Conservation (phyloP, 2,113 vertebrate species). For the Gila orcuttii region DNA sequence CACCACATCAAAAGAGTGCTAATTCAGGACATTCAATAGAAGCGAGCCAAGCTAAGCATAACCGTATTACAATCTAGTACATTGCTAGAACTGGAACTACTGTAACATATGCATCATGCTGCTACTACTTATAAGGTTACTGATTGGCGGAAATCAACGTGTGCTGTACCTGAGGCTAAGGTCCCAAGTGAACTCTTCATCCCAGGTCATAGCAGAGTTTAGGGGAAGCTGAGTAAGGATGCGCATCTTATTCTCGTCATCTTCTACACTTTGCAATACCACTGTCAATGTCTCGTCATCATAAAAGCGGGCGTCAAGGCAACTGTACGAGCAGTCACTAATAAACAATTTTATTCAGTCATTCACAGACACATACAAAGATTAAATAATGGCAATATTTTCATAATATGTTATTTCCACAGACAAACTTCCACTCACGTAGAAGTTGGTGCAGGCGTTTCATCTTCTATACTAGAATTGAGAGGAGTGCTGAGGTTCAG, state of each 20-base stretch:
- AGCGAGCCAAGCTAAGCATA: background rate
- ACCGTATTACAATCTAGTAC: background rate
- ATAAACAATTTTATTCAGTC: conserved; percentile 20
- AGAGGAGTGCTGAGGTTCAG: conserved; percentile 83
- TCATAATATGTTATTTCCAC: background rate
- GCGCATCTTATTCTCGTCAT: conserved; percentile 78
- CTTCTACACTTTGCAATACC: conserved; percentile 82
- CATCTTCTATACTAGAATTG: conserved; percentile 78
- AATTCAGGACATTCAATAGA: background rate
- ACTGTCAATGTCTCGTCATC: conserved; percentile 93
- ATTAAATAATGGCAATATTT: background rate
- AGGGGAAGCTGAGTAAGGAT: conserved; percentile 89
- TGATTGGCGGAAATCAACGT: background rate
- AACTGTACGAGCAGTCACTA: conserved; percentile 74
- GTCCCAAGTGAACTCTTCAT: conserved; percentile 81
- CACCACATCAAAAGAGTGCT: background rate
- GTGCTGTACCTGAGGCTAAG: conserved; percentile 74
- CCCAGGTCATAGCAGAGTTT: conserved; percentile 77
- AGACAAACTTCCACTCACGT: conserved; percentile 73
- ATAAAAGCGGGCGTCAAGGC: conserved; percentile 93
- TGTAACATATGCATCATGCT: background rate
- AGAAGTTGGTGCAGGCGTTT: conserved; percentile 61
- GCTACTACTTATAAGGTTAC: background rate
- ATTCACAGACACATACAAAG: background rate
- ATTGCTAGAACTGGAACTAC: background rate